Evolutionary conservation across 2,797 vertebrate species (phyloP), one percentile per base, ranked within the genome.

Genomic region (Echeneis naucrates): DNA sequence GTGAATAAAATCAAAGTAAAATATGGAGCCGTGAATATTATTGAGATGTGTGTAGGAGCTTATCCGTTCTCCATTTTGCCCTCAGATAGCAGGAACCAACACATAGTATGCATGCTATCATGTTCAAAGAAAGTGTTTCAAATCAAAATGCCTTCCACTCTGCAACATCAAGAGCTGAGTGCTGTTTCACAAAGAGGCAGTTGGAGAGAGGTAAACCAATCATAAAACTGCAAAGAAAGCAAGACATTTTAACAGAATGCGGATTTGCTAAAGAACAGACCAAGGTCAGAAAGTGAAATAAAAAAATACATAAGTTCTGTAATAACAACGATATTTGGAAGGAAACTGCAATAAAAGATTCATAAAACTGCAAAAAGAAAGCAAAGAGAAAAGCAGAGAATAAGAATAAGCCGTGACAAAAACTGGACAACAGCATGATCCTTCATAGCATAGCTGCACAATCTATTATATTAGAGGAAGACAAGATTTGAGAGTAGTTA

Each of bases 1-100:
- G 68, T 75, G 86, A 88, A 89, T 86, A 50, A 87, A 88, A 86
- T 88, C 75, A 84, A 85, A 89, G 83, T 83, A 88, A 87, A 90
- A 88, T 84, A 86, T 81, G 74, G 68, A 84, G 65, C 73, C 8
- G 57, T 82, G 85, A 82, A 87, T 83, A 72, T 87, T 77, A 86
- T 42, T 75, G 72, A 83, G 75, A 85, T 79, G 77, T 77, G 81
- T 88, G 88, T 66, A 75, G 79, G 77, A 83, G 82, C 75, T 79
- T 86, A 88, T 89, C 78, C 66, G 62, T 61, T 48, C 83, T 81
- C 75, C 69, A 75, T 86, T 83, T 87, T 77, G 77, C 79, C 81
- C 72, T 78, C 10, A 82, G 87, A 90, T 84, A 84, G 72, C 68
- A 64, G 73, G 73, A 89, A 82, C 75, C 63, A 80, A 68, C 42